Evolutionary conservation across 2,888 invertebrate species (phyloP), one percentile per base, ranked within the genome.

Genomic region (Trachelus troglodyta): DNA sequence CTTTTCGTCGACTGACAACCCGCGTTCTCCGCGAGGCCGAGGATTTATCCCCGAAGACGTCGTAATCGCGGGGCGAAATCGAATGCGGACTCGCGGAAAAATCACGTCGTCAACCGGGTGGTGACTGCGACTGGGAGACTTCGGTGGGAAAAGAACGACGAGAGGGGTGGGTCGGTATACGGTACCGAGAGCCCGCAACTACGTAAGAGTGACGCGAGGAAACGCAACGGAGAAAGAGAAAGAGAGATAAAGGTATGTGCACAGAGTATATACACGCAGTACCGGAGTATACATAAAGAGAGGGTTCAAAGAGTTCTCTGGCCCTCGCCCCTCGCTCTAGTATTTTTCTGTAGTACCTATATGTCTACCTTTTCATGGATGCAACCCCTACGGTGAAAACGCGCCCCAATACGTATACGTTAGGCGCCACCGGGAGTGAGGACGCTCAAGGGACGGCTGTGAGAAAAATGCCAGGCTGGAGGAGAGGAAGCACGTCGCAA

Each of bases 301-400:
- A 81, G 85, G 87, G 85, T 86, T 88, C 86, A 86, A 88, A 88
- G 87, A 85, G 85, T 86, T 82, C 83, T 82, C 83, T 82, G 82
- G 81, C 79, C 82, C 81, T 83, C 77, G 82, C 81, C 81, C 83
- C 83, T 81, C 79, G 11, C 73, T 79, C 76, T 77, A 77, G 79
- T 83, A 81, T 83, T 82, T 82, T 82, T 84, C 83, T 82, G 77
- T 80, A 56, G 56, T 9, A 56, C 56, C 56, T 56, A 81, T 79
- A 31, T 71, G 82, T 83, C 85, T 84, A 85, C 83, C 84, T 83
- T 87, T 87, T 87, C 84, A 83, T 82, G 77, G 79, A 79, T 73
- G 79, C 71, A 15, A 31, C 15, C 31, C 71, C 12, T 9, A 56
- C 56, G 15, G 56, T 56, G 56, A 56, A 56, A 56, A 56, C 56